Evolutionary conservation across 2,888 invertebrate genomes (phyloP), one percentile per base, ranked within the genome.

Genomic region (Trichogramma evanescens): DNA sequence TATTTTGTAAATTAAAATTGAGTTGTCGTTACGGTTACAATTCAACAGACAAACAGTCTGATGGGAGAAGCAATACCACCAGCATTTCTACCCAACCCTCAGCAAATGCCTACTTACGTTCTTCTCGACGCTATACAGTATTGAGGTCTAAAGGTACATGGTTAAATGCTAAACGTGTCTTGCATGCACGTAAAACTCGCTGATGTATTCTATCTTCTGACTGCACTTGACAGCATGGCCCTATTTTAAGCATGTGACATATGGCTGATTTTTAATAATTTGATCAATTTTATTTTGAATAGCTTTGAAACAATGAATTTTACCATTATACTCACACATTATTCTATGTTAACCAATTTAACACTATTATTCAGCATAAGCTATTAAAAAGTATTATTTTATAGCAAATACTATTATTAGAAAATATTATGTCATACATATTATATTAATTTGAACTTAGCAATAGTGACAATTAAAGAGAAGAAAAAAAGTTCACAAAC

Each of bases 111-210:
- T 75, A 81, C 82, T 79, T 82, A 82, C 80, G 81, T 83, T 75
- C 80, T 83, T 80, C 81, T 82, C 80, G 82, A 82, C 80, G 81
- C 82, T 77, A 82, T 83, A 80, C 82, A 83, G 80, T 83, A 82
- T 82, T 83, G 82, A 83, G 82, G 81, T 80, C 81, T 76, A 76
- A 77, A 77, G 77, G 77, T 77, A 77, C 70, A 72, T 72, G 71
- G 73, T 72, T 68, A 74, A 70, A 70, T 74, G 70, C 71, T 68
- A 71, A 69, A 66, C 64, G 73, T 62, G 62, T 64, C 59, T 58
- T 60, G 62, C 62, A 62, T 62, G 62, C 62, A 58, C 62, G 52
- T 48, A 60, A 9, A 58, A 58, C 38, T 57, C 42, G 56, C 62
- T 58, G 53, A 55, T n/a, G 56, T 56, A 49, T 59, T 58, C 40